Evolutionary conservation across 2,888 invertebrate genomes (phyloP), one percentile per base, ranked within the genome.

Genomic region (Neoitamus cyanurus): DNA sequence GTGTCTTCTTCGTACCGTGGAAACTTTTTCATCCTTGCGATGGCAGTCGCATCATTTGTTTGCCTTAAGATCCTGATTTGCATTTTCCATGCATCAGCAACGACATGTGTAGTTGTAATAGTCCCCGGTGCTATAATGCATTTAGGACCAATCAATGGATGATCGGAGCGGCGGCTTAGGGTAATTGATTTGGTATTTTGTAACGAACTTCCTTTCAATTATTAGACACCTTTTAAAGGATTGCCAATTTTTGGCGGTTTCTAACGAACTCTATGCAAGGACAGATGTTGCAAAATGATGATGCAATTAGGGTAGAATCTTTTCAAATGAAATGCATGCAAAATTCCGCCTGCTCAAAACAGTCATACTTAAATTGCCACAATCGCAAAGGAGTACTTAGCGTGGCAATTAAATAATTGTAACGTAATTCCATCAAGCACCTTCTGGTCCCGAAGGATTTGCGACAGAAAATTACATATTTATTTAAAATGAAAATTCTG

Each of bases 81-180:
- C 86, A 86, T 86, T 86, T 86, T 83, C 73, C 77, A 86, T 86
- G 86, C 86, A 86, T 86, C 83, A 84, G 80, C 34, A 30, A 80
- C 68, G 13, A 48, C 36, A 68, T 48, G 15, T 36, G 69, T 69
- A 42, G 58, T 37, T 82, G 78, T 83, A 42, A 15, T 31, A 68
- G 75, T 37, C 34, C n/a, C 73, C 37, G 84, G 82, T 28, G 68
- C 68, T 58, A 68, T 15, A 84, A 77, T 85, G 85, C 85, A 85
- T 84, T 85, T 73, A 72, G 84, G 82, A 84, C 82, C 84, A 85
- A 85, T 85, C 85, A 80, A 82, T 84, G 75, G 84, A 73, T 84
- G 80, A 80, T 80, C 68, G 28, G 31, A 34, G 30, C 80, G n/a
- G 58, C n/a, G 11, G 20, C 48, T 58, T 31, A 20, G 20, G 80